Percentiles rank a stretch among this genome's conserved stretches.
phyloP scores from a whole-genome alignment of 2,888 invertebrate genomes.

The Melanophora roralis region DNA sequence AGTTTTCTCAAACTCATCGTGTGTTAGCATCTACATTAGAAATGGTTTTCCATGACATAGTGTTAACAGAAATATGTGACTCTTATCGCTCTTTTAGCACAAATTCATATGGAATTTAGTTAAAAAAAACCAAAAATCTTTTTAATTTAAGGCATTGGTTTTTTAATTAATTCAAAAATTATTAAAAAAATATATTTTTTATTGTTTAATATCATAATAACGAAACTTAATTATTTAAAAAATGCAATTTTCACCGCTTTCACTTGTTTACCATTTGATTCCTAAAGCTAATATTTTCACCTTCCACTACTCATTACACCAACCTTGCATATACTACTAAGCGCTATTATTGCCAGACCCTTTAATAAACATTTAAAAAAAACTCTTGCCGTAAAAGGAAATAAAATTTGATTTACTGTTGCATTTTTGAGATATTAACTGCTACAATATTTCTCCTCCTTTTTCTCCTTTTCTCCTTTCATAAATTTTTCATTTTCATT shows the following conservation, averaged over 20 bases:
- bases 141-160: too few relatives aligned
- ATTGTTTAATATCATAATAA: too few relatives aligned
- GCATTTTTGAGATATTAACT: conserved; percentile 63
- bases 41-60: neutral
- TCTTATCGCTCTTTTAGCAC: too few relatives aligned
- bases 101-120: too few relatives aligned
- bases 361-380: conserved; percentile 38
- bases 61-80: neutral
- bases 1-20: conserved; percentile 41
- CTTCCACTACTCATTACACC: neutral
- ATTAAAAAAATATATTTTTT: too few relatives aligned
- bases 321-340: neutral
- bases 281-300: too few relatives aligned
- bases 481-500: conserved; percentile 16
- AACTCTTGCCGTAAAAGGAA: conserved; percentile 66
- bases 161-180: too few relatives aligned
- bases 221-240: too few relatives aligned
- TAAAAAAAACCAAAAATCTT: too few relatives aligned
- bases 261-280: too few relatives aligned
- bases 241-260: too few relatives aligned
- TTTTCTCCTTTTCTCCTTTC: neutral
- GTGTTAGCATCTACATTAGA: conserved; percentile 10
- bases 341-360: neutral
- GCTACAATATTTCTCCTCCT: conserved; percentile 33
- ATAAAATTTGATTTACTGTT: conserved; percentile 76